Percentiles rank a stretch among this genome's conserved stretches.
Evolutionary conservation across 2,113 vertebrate species (phyloP).

Genomic region (Tachysurus fulvidraco): DNA sequence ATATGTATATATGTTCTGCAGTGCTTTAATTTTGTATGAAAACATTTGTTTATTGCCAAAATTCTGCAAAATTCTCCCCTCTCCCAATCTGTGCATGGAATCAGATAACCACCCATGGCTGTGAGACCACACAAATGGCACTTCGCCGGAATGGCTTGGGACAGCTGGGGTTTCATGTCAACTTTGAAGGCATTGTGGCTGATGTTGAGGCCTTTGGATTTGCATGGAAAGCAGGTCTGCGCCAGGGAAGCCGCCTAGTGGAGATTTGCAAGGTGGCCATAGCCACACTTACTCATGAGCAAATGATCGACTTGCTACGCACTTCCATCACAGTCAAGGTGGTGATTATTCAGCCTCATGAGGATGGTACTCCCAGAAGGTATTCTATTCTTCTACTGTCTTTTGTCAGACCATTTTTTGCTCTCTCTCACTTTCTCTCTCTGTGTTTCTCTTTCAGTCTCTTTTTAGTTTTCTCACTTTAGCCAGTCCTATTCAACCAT

Average conservation of each 20-base stretch:
- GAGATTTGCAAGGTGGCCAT: conserved; percentile 97
- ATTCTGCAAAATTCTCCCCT: neutral
- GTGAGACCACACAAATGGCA: conserved; percentile 92
- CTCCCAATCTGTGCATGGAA: conserved; percentile 5
- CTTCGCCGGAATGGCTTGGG: conserved; percentile 88
- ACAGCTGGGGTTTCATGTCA: conserved; percentile 95
- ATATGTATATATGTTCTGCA: neutral
- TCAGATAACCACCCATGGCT: conserved; percentile 90
- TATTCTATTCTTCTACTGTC: conserved; percentile 57
- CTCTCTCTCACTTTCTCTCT: conserved; percentile 44
- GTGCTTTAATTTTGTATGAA: neutral
- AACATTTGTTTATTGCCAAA: neutral
- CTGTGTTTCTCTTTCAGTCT: neutral
- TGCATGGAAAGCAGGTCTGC: conserved; percentile 93
- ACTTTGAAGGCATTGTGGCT: conserved; percentile 95
- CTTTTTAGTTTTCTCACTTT: neutral
- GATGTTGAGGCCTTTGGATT: conserved; percentile 96
- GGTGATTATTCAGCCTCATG: conserved; percentile 92
- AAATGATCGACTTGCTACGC: conserved; percentile 95
- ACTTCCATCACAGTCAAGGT: conserved; percentile 91
- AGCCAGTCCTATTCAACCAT: neutral
- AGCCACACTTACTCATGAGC: conserved; percentile 92
- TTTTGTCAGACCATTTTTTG: neutral
- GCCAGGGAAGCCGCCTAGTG: conserved; percentile 93
- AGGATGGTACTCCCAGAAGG: conserved; percentile 92